A percentile compares a stretch with the other conserved stretches of the same genome.
phyloP scores from a whole-genome alignment of 2,888 invertebrate species.

The Troilus luridus region DNA sequence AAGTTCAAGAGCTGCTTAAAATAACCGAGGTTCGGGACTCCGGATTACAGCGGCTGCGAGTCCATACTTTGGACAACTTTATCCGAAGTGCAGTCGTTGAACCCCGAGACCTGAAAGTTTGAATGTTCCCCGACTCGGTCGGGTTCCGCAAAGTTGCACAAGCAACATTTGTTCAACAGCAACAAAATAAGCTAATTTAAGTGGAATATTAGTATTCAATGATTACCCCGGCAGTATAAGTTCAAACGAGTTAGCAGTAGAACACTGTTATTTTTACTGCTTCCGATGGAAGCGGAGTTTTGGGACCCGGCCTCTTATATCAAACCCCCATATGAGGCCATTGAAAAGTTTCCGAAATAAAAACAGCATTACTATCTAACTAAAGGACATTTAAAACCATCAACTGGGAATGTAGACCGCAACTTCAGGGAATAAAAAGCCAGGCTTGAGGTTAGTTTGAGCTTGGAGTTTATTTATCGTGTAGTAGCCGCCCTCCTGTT shows the following conservation, averaged over 20 bases:
- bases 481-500: neutral
- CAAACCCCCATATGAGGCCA: constrained; percentile 20
- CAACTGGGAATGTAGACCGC: constrained; percentile 7
- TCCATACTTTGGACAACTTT: constrained; percentile 8
- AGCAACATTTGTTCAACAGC: constrained; percentile 23
- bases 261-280: constrained; percentile 18
- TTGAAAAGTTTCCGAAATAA: constrained; percentile 24
- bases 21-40: neutral
- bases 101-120: constrained; percentile 27
- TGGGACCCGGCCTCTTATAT: neutral
- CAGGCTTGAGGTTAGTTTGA: neutral
- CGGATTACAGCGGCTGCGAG: neutral
- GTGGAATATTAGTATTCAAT: constrained; percentile 37
- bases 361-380: constrained; percentile 13
- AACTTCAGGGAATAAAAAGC: neutral
- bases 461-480: neutral
- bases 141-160: constrained; percentile 32
- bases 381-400: constrained; percentile 21
- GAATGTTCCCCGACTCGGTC: neutral
- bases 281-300: constrained; percentile 4
- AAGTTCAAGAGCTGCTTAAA: neutral
- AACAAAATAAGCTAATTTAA: constrained; percentile 24
- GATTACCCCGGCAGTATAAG: neutral
- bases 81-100: constrained; percentile 22
- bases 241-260: neutral